Conservation (phyloP, 1,140 invertebrate species). For the Zaprionus vittiger region DNA sequence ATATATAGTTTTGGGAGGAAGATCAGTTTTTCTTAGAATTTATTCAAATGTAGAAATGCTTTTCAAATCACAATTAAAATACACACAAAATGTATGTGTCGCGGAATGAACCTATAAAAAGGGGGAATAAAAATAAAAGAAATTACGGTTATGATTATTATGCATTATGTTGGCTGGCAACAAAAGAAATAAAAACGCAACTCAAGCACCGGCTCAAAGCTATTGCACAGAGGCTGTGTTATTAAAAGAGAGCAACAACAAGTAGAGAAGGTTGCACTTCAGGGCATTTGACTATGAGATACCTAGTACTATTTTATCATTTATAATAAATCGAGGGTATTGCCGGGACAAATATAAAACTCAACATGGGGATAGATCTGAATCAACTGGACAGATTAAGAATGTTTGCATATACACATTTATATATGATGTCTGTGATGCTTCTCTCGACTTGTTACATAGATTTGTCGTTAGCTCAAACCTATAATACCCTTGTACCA, state of each 20-base stretch:
- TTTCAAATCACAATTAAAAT: slow-evolving; percentile 75
- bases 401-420: too few species aligned
- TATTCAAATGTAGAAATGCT: slow-evolving; percentile 52
- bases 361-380: too few species aligned
- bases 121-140: slow-evolving; percentile 68
- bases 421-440: too few species aligned
- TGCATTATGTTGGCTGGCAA: slow-evolving; percentile 55
- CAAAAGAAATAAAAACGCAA: slow-evolving; percentile 60
- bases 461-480: background rate
- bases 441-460: background rate
- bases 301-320: background rate
- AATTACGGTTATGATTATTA: slow-evolving; percentile 78
- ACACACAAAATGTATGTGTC: slow-evolving; percentile 55
- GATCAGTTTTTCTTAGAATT: background rate
- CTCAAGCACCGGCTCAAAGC: slow-evolving; percentile 42
- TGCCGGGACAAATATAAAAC: too few species aligned
- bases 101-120: slow-evolving; percentile 45
- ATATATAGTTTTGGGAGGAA: too few species aligned
- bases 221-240: slow-evolving; percentile 49
- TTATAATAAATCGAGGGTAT: background rate
- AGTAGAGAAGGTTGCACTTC: background rate
- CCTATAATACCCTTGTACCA: background rate
- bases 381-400: too few species aligned
- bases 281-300: background rate
- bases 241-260: slow-evolving; percentile 35